These are phyloP conservation scores for Notodonta dromedarius DNA, from an alignment of 2,888 invertebrate species.

Conservation along the genomic window DNA sequence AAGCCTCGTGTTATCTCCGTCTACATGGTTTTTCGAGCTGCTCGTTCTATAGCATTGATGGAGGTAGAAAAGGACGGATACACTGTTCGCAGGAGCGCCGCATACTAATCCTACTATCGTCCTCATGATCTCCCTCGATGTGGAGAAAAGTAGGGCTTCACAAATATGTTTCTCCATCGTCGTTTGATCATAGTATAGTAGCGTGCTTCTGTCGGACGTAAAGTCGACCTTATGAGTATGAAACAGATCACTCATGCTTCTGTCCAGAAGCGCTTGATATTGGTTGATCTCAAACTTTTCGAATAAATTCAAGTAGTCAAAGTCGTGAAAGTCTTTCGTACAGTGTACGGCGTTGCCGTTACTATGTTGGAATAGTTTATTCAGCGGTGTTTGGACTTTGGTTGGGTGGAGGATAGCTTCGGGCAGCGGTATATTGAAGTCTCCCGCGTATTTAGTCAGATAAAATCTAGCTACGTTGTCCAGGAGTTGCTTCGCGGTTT, in stretches of 20 bases:
- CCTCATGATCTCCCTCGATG: constrained; percentile 72
- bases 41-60: constrained; percentile 73
- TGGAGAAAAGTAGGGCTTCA: constrained; percentile 58
- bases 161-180: constrained; percentile 73
- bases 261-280: constrained; percentile 65
- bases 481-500: constrained; percentile 36
- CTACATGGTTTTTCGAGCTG: constrained; percentile 63
- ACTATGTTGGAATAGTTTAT: constrained; percentile 67
- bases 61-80: constrained; percentile 75
- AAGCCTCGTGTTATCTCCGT: constrained; percentile 65
- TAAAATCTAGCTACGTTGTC: constrained; percentile 60
- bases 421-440: constrained; percentile 65
- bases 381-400: constrained; percentile 38
- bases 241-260: constrained; percentile 63
- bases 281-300: constrained; percentile 74
- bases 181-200: constrained; percentile 68
- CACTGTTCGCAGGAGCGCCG: constrained; percentile 59
- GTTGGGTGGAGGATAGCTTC: constrained; percentile 56
- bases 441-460: constrained; percentile 58
- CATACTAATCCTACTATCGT: constrained; percentile 68
- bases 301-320: constrained; percentile 60
- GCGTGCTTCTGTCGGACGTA: constrained; percentile 42
- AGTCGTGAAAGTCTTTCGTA: constrained; percentile 60
- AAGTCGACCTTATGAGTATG: constrained; percentile 40
- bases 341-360: constrained; percentile 61